A percentile compares a stretch with the other conserved stretches of the same genome.
Conservation (phyloP, 2,888 invertebrate species). For the Parnassius mnemosyne region DNA sequence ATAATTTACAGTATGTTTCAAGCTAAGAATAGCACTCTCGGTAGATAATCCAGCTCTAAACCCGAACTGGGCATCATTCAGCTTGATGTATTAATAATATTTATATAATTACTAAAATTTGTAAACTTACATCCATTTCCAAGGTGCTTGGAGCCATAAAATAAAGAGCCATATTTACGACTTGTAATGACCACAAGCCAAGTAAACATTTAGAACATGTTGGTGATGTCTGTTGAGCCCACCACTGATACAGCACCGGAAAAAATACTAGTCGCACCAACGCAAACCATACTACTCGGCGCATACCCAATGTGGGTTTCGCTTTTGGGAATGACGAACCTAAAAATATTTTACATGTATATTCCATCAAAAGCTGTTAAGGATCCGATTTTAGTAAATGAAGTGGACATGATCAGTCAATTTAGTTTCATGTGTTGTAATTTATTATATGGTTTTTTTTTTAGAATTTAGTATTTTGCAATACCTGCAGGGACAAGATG, state of each 20-base stretch:
- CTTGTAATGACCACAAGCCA: constrained; percentile 88
- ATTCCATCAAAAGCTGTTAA: not conserved
- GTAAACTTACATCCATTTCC: constrained; percentile 75
- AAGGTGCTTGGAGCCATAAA: constrained; percentile 62
- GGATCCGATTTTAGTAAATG: no score
- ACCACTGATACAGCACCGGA: constrained; percentile 93
- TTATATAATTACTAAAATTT: not conserved
- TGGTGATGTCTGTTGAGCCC: constrained; percentile 92
- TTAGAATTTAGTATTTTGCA: no score
- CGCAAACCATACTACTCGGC: constrained; percentile 91
- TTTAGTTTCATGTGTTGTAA: no score
- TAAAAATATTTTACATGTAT: constrained; percentile 45
- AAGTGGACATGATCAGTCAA: no score
- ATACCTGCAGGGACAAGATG: no score
- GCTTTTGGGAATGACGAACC: constrained; percentile 98
- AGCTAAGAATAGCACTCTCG: no score
- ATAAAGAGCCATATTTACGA: constrained; percentile 82
- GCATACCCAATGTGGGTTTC: constrained; percentile 95
- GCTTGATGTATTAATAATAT: not conserved
- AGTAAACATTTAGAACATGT: constrained; percentile 87
- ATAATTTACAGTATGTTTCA: no score
- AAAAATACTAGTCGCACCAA: constrained; percentile 90
- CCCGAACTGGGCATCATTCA: no score
- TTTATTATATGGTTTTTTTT: no score
- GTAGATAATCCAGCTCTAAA: no score